phyloP scores from a whole-genome alignment of 2,113 vertebrate genomes.

The Zapus hudsonius region DNA sequence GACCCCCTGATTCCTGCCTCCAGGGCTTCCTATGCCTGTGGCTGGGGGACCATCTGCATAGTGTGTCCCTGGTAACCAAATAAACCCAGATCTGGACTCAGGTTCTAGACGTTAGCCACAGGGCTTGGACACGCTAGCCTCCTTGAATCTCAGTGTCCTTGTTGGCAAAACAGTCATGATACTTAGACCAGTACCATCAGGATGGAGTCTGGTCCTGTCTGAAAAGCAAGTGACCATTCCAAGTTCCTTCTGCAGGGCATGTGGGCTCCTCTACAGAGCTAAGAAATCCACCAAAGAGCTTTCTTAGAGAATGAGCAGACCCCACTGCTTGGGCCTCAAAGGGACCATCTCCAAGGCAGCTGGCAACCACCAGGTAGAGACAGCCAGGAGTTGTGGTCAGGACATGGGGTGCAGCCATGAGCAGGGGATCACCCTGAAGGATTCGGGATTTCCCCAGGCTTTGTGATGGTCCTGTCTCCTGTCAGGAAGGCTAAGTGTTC shows the following conservation, averaged over 20 bases:
- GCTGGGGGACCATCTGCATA: too few relatives aligned
- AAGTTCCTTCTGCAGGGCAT: too few relatives aligned
- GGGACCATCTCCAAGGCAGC: too few relatives aligned
- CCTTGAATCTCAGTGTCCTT: not conserved
- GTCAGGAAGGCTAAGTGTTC: not conserved
- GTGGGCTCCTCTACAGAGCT: too few relatives aligned
- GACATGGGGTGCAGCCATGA: not conserved
- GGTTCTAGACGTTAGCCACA: not conserved
- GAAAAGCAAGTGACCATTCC: not conserved
- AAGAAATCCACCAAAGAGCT: too few relatives aligned
- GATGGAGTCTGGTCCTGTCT: not conserved
- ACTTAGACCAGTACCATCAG: not conserved
- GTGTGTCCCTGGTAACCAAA: not conserved
- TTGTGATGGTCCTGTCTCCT: fast-evolving
- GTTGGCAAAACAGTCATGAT: not conserved
- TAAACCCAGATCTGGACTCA: not conserved
- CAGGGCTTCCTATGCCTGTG: too few relatives aligned
- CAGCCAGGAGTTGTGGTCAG: not conserved
- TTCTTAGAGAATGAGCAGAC: too few relatives aligned
- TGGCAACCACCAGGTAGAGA: not conserved
- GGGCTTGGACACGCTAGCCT: not conserved
- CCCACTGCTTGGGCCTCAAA: too few relatives aligned
- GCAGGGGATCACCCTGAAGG: not conserved
- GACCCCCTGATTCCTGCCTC: too few relatives aligned
- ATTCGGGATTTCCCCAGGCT: not conserved